Base-by-base conservation (phyloP, 2,113 vertebrate genomes). In the Euleptes europaea region DNA sequence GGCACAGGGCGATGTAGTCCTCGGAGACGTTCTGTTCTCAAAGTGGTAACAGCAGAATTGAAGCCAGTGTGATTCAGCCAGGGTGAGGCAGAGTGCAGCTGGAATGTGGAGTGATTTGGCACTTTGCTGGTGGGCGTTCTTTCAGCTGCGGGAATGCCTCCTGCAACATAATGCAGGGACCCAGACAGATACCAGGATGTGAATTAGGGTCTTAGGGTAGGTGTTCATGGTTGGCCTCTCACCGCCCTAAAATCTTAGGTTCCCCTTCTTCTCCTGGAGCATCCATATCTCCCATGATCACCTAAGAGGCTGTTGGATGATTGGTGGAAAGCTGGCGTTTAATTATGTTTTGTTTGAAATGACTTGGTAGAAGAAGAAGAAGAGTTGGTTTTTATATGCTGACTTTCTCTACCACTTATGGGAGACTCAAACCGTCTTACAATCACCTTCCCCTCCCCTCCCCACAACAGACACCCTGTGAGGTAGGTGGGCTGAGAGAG, bases 81-180 rank as follows among this genome's bases (percentile, higher is more conserved):
- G 28, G 21, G 31, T 49, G 40, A 33, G 44, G 31, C 78, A 67
- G 63, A 26, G 11, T 21, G 38, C 15, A 31, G 35, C 77, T 21
- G 14, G 13, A 35, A 44, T 33, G 57, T 17, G 10, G 31, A 35
- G 31, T 17, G 19, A 33, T 17, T n/a, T 65, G 11, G 15, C 33
- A 9, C 33, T 70, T 81, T 1, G 26, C 8, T 63, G 60, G 14
- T 28, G 80, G 9, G 19, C 44, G 17, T 49, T 15, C 19, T 42
- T 44, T 35, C 3, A 15, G 1, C 33, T 72, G 57, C 73, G 19
- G 13, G 7, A 0, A 0, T 70, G 0, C 0, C 69, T 9, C 3
- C 71, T 86, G 81, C 60, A 89, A 19, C 78, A 17, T 1, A 10
- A 33, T 51, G 12, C 65, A 84, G 33, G 70, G 80, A 42, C 88